These are phyloP conservation scores for Agrilus planipennis DNA, from an alignment of 1,140 invertebrate genomes.

Conservation along the genomic window DNA sequence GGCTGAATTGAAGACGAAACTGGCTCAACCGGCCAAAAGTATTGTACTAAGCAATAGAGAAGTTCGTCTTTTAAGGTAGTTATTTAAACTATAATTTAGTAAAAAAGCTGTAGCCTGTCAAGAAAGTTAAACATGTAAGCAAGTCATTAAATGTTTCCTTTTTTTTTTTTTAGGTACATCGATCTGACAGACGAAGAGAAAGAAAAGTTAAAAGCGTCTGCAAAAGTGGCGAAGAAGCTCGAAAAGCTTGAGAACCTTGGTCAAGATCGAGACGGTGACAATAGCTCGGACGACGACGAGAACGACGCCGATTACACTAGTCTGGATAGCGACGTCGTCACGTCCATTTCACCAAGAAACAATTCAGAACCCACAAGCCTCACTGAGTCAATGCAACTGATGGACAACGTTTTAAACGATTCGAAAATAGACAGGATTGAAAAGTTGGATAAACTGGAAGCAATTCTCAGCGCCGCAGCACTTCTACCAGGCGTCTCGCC, in stretches of 20 bases:
- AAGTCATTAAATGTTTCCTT: too few species aligned
- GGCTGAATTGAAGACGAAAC: conserved; percentile 69
- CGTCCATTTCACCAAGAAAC: conserved; percentile 52
- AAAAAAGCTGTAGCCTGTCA: too few species aligned
- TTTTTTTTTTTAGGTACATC: conserved; percentile 50
- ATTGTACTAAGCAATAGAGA: conserved; percentile 87
- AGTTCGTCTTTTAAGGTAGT: conserved; percentile 69
- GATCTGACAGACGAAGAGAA: conserved; percentile 89
- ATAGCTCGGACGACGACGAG: conserved; percentile 39
- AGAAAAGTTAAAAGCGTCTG: conserved; percentile 80
- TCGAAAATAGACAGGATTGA: conserved; percentile 72
- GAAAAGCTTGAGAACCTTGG: conserved; percentile 73
- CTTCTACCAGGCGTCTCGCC: conserved; percentile 35
- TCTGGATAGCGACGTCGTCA: conserved; percentile 36
- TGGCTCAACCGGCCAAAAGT: conserved; percentile 69
- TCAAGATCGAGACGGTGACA: conserved; percentile 45
- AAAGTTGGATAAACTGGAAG: conserved; percentile 75
- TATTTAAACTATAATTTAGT: not conserved
- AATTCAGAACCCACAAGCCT: conserved; percentile 73
- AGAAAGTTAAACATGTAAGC: too few species aligned
- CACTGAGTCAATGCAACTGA: conserved; percentile 82
- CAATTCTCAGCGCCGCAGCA: conserved; percentile 66
- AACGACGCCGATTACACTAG: conserved; percentile 65
- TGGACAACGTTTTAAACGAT: conserved; percentile 77
- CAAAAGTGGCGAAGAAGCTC: conserved; percentile 86